A percentile compares a stretch with the other conserved stretches of the same genome.
Evolutionary conservation across 2,797 vertebrate species (phyloP).

Genomic region (Phaenicophaeus curvirostris): DNA sequence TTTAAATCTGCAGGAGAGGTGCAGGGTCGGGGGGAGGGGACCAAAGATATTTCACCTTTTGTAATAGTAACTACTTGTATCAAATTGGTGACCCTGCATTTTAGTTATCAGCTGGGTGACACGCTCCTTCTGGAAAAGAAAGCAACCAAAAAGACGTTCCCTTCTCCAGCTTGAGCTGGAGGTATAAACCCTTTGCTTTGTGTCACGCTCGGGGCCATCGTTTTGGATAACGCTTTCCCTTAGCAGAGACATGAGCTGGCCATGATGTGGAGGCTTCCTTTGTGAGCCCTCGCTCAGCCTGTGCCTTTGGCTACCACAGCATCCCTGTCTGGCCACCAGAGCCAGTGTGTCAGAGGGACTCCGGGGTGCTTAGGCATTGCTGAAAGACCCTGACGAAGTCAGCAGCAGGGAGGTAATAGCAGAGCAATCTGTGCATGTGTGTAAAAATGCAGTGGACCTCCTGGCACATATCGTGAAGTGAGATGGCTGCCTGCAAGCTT

Average conservation of each 20-base stretch:
- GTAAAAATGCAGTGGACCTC: not conserved
- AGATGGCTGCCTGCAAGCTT: not conserved
- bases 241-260: not conserved
- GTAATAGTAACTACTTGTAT: too few relatives aligned
- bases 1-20: too few relatives aligned
- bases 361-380: not conserved
- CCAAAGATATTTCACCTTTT: too few relatives aligned
- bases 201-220: not conserved
- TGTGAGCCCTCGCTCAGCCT: not conserved
- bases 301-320: not conserved
- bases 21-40: too few relatives aligned
- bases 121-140: not conserved
- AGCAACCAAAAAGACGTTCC: fast-evolving
- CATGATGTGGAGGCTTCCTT: fast-evolving
- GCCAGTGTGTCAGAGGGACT: not conserved
- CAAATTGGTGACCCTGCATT: too few relatives aligned
- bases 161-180: fast-evolving
- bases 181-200: fast-evolving
- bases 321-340: not conserved
- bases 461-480: not conserved
- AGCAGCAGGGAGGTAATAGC: not conserved
- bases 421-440: not conserved
- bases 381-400: not conserved
- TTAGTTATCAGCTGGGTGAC: not conserved
- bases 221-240: not conserved